phyloP scores from a whole-genome alignment of 2,113 vertebrate genomes.

The Oxyruncus cristatus region DNA sequence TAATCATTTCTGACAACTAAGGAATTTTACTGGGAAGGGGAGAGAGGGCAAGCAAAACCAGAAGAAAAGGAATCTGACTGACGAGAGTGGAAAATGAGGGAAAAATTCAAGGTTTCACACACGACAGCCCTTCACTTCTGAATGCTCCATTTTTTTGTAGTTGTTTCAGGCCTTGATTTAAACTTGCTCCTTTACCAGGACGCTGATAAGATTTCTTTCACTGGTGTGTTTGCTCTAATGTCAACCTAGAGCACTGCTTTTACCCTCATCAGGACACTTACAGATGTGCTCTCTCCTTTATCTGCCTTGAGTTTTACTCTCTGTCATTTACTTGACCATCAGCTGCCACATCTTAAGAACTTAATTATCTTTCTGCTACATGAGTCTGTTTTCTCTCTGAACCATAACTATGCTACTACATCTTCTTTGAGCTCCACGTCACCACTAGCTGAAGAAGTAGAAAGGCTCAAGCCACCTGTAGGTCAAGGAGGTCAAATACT shows the following conservation, averaged over 20 bases:
- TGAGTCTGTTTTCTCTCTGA: neutral
- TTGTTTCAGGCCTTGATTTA: neutral
- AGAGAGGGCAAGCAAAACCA: neutral
- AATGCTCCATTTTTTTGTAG: neutral
- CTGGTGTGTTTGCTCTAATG: neutral
- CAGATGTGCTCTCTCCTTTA: neutral
- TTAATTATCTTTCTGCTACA: neutral
- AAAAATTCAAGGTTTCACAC: neutral
- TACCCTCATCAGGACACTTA: neutral
- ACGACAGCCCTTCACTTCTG: neutral
- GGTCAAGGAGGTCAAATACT: neutral
- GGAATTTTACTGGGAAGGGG: neutral
- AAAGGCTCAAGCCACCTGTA: neutral
- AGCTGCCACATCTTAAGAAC: neutral
- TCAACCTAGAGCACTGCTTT: neutral
- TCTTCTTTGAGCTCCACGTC: neutral
- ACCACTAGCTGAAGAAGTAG: neutral
- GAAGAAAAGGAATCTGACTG: neutral
- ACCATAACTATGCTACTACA: neutral
- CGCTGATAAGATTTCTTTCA: neutral
- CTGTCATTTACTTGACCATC: neutral
- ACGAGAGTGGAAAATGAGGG: neutral
- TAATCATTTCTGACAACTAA: neutral
- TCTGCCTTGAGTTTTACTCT: neutral
- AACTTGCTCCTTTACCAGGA: neutral